Conservation (phyloP, 2,113 vertebrate species). For the Buteo buteo region DNA sequence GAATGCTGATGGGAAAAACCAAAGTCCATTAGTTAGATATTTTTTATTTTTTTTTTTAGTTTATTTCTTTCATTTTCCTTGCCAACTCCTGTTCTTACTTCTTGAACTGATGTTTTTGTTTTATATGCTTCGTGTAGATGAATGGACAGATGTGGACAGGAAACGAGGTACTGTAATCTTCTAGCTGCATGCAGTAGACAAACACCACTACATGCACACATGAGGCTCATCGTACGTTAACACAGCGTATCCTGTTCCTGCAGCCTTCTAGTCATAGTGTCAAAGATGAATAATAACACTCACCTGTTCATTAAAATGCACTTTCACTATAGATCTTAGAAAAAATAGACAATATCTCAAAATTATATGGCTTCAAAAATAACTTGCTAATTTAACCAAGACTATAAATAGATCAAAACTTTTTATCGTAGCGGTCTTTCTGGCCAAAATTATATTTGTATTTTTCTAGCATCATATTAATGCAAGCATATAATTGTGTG, state of each 20-base stretch:
- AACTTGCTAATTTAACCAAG: background rate
- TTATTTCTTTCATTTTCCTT: conserved; percentile 51
- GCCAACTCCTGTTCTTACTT: conserved; percentile 59
- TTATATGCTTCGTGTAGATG: conserved; percentile 85
- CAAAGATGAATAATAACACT: background rate
- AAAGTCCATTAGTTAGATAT: background rate
- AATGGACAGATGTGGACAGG: conserved; percentile 96
- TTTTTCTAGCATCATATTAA: background rate
- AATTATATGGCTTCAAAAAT: background rate
- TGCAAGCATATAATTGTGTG: background rate
- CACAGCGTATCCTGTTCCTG: background rate
- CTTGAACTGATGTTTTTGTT: conserved; percentile 77
- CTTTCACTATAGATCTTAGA: background rate
- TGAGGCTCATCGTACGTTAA: background rate
- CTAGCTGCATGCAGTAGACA: conserved; percentile 67
- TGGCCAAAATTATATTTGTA: background rate
- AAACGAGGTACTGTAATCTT: conserved; percentile 87
- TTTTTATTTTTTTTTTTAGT: background rate
- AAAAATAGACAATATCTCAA: background rate
- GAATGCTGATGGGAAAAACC: background rate
- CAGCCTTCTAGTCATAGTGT: background rate
- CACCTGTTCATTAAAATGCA: background rate
- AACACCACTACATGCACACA: conserved; percentile 38
- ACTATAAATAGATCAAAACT: background rate
- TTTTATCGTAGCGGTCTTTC: background rate